Conservation (phyloP, 1,140 invertebrate species). For the Meloidogyne floridensis region DNA sequence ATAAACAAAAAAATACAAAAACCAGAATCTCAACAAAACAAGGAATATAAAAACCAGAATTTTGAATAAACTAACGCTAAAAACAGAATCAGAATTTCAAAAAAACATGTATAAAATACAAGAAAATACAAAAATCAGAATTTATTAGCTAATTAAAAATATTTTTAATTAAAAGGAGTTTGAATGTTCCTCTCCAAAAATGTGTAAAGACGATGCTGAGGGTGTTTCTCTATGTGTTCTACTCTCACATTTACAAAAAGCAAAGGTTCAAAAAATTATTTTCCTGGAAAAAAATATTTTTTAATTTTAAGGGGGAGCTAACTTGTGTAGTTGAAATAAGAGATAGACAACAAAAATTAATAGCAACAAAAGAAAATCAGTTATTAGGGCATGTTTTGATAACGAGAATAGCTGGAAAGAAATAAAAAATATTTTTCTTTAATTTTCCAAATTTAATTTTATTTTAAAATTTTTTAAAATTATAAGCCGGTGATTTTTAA, state of each 20-base stretch:
- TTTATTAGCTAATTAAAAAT: background rate
- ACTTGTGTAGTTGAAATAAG: constrained; percentile 50
- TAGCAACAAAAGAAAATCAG: constrained; percentile 43
- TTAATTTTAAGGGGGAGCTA: constrained; percentile 51
- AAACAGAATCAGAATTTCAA: too few species aligned
- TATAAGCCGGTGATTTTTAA: background rate
- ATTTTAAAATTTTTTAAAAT: background rate
- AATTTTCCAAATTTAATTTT: background rate
- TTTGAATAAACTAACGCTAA: too few species aligned
- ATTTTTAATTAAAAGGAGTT: constrained; percentile 33
- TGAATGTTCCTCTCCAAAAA: constrained; percentile 44
- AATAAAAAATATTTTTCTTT: background rate
- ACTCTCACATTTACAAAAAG: constrained; percentile 56
- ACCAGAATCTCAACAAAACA: too few species aligned
- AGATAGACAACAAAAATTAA: constrained; percentile 30
- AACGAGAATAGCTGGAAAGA: constrained; percentile 45
- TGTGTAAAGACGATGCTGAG: constrained; percentile 59
- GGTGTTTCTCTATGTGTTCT: constrained; percentile 58
- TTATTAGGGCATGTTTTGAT: constrained; percentile 60
- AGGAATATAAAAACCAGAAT: too few species aligned
- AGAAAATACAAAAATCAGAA: too few species aligned
- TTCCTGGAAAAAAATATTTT: constrained; percentile 13
- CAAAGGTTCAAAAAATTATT: constrained; percentile 31
- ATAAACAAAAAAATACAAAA: too few species aligned
- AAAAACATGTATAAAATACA: too few species aligned